Evolutionary conservation across 2,797 vertebrate species (phyloP).

Genomic region (Helarctos malayanus): DNA sequence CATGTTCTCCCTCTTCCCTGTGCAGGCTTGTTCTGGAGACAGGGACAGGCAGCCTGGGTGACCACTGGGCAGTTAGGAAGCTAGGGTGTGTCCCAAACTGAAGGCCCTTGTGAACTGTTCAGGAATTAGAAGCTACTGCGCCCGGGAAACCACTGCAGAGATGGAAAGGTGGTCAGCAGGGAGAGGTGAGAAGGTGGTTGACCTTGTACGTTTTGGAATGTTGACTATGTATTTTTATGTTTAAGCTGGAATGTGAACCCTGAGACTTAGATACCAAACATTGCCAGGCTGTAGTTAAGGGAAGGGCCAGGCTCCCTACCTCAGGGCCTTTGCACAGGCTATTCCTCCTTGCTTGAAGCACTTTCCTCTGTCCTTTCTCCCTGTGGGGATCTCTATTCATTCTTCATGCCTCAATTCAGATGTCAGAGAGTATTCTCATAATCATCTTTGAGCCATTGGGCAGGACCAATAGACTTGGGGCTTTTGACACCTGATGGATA

Average conservation of each 20-base stretch:
- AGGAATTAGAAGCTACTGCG: not conserved
- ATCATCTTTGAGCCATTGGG: not conserved
- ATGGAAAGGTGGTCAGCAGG: not conserved
- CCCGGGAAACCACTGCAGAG: not conserved
- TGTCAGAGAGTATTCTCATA: not conserved
- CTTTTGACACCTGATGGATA: not conserved
- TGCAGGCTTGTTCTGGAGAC: not conserved
- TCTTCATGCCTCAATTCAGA: not conserved
- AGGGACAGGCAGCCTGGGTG: not conserved
- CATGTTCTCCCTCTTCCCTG: not conserved
- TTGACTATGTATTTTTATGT: not conserved
- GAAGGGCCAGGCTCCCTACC: not conserved
- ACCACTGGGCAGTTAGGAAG: not conserved
- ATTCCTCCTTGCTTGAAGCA: not conserved
- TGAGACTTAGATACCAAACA: not conserved
- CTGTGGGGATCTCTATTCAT: not conserved
- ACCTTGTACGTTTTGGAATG: not conserved
- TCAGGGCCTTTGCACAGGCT: slow-evolving; percentile 49
- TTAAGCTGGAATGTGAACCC: not conserved
- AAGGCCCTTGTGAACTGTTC: not conserved
- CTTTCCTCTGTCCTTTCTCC: not conserved
- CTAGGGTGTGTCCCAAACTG: not conserved
- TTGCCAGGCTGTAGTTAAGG: not conserved
- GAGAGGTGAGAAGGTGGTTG: not conserved
- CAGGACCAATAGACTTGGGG: not conserved